Evolutionary conservation across 2,888 invertebrate genomes (phyloP), one percentile per base, ranked within the genome.

Genomic region (Ametastegia equiseti): DNA sequence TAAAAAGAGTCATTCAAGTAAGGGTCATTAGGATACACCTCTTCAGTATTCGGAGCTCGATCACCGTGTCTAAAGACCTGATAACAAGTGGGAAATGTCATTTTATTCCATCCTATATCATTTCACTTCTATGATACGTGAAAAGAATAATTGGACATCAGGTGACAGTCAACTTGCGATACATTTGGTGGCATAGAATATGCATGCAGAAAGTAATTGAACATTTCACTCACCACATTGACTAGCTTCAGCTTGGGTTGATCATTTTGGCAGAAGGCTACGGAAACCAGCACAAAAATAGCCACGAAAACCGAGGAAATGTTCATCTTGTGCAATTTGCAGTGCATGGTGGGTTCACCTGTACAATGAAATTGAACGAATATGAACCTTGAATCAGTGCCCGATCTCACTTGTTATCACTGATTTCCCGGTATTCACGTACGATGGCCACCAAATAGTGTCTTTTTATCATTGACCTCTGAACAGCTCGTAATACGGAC

Each of bases 41-140:
- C 92, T 77, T 93, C 83, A n/a, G 91, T 85, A 81, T 94, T 94
- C 0, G 96, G 95, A 27, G 95, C 94, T 81, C 96, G 92, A 87
- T 96, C 96, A 1, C 96, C 96, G 88, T 96, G 96, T 65, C 96
- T 93, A 88, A 94, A 95, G 50, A 96, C 88, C 94, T 95, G 5
- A 54, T 39, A 15, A 23, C 2, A 33, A 54, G n/a, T n/a, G n/a
- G n/a, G n/a, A n/a, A n/a, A 54, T 54, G n/a, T 6, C 11, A 54
- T n/a, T 54, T 23, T 23, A 6, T 23, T 54, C 23, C n/a, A n/a
- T n/a, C n/a, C 42, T 13, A 3, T 15, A 3, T 27, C 60, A 60
- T 67, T 67, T 67, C 11, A n/a, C 23, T 39, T 67, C 15, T 15
- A 47, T n/a, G 47, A 47, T 13, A n/a, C 47, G 47, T 13, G 15